A percentile compares a stretch with the other conserved stretches of the same genome.
Conservation (phyloP, 2,797 vertebrate species). For the Clarias pachynema region DNA sequence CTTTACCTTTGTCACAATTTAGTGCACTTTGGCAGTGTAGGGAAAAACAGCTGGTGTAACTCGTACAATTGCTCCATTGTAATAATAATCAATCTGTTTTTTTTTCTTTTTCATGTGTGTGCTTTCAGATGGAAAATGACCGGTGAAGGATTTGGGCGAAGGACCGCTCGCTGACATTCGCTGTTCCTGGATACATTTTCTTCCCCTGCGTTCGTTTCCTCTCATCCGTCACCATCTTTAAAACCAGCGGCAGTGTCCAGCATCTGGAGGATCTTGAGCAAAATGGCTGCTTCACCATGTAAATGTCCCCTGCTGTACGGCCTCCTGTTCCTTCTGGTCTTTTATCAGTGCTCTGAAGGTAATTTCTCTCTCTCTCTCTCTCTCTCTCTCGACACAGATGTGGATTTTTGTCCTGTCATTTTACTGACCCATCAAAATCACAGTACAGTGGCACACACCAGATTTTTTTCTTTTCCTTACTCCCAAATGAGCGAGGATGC, state of each 20-base stretch:
- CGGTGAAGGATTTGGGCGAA: conserved; percentile 61
- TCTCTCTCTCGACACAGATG: neutral
- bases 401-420: neutral
- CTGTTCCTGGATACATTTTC: conserved; percentile 51
- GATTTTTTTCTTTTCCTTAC: neutral
- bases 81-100: conserved; percentile 19
- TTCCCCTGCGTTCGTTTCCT: conserved; percentile 37
- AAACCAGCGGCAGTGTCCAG: conserved; percentile 57
- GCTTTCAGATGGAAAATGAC: conserved; percentile 74
- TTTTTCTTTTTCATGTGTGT: conserved; percentile 6
- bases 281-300: conserved; percentile 72
- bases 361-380: neutral
- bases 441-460: neutral
- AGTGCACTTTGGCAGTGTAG: neutral
- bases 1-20: neutral
- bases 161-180: conserved; percentile 66
- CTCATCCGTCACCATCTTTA: neutral
- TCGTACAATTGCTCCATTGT: neutral
- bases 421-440: neutral
- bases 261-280: conserved; percentile 61
- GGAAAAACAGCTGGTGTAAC: conserved; percentile 15
- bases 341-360: conserved; percentile 74
- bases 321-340: conserved; percentile 68
- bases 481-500: neutral
- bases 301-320: conserved; percentile 67